phyloP scores from a whole-genome alignment of 2,888 invertebrate genomes.

The Poecilus cupreus region DNA sequence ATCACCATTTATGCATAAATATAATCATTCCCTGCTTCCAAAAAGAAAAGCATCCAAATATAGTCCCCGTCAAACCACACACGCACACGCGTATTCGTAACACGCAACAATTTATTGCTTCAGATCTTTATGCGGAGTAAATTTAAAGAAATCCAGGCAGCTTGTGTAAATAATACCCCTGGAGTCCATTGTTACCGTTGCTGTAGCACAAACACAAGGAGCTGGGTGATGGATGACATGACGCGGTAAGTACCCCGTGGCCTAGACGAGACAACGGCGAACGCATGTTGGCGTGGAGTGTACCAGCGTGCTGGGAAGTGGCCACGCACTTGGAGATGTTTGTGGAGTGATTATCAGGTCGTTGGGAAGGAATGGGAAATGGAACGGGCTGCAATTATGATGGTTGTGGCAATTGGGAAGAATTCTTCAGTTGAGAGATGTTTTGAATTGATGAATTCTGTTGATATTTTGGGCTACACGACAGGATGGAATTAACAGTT shows the following conservation, averaged over 20 bases:
- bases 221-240: constrained; percentile 32
- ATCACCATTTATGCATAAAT: too few species aligned
- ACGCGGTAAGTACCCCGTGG: constrained; percentile 3
- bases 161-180: constrained; percentile 38
- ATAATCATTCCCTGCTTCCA: background rate
- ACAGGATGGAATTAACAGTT: too few species aligned
- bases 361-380: too few species aligned
- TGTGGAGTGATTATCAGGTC: background rate
- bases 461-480: too few species aligned
- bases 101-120: constrained; percentile 2
- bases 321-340: background rate
- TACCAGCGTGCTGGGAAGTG: background rate
- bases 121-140: background rate
- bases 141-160: constrained; percentile 36
- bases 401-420: background rate
- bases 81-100: background rate
- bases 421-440: background rate
- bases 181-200: constrained; percentile 19
- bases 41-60: background rate
- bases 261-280: background rate
- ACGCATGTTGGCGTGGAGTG: background rate
- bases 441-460: background rate
- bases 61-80: background rate
- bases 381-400: background rate
- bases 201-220: constrained; percentile 12